phyloP scores from a whole-genome alignment of 2,113 vertebrate genomes.

The Psephotus haematonotus region DNA sequence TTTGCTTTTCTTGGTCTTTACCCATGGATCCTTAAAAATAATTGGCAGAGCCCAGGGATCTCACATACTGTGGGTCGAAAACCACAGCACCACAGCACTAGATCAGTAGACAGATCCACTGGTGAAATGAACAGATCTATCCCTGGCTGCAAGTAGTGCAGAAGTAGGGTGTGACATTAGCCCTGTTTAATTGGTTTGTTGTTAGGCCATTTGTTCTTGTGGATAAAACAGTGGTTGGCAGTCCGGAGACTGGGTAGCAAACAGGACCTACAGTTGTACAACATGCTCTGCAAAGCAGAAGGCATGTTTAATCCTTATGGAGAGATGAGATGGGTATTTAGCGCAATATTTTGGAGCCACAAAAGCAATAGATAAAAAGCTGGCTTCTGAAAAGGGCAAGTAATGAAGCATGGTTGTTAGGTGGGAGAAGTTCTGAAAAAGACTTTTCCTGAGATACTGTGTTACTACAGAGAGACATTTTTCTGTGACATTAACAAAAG shows the following conservation, averaged over 20 bases:
- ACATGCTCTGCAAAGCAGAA: background rate
- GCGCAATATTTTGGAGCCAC: background rate
- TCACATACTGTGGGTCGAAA: background rate
- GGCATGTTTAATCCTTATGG: background rate
- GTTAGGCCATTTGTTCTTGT: background rate
- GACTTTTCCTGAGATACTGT: background rate
- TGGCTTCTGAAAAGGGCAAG: background rate
- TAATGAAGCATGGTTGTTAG: background rate
- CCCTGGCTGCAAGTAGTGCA: background rate
- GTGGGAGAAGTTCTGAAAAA: background rate
- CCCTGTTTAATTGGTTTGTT: background rate
- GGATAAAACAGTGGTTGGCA: background rate
- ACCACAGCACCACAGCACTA: background rate
- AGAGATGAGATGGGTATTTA: accelerated
- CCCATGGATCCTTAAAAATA: background rate
- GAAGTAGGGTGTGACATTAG: background rate
- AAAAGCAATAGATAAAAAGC: background rate
- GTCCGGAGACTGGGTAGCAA: background rate
- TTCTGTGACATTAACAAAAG: background rate
- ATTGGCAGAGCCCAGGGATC: background rate
- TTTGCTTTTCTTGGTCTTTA: background rate
- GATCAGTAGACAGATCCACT: background rate
- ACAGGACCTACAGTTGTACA: background rate
- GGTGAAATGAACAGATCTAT: background rate
- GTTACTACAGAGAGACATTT: background rate